Percentiles rank a stretch among this genome's conserved stretches.
Conservation (phyloP, 2,797 vertebrate species). For the Acestrorhynchus altus region DNA sequence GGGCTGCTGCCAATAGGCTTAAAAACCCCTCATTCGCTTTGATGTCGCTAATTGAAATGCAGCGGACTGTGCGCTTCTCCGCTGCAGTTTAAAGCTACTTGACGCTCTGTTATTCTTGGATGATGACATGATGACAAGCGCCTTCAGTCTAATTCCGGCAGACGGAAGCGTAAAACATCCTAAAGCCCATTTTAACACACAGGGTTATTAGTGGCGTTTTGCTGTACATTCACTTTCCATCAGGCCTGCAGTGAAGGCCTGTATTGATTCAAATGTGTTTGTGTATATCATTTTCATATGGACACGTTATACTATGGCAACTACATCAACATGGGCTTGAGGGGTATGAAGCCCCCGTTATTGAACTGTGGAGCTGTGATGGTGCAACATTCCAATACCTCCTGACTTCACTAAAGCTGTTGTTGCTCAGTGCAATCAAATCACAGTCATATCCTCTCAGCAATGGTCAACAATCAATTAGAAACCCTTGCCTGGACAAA, state of each 20-base stretch:
- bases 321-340: too few relatives aligned
- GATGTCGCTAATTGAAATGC: constrained; percentile 20
- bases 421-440: too few relatives aligned
- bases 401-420: too few relatives aligned
- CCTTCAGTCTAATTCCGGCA: background rate
- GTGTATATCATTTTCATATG: too few relatives aligned
- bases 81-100: background rate
- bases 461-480: too few relatives aligned
- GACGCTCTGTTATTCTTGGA: background rate
- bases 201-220: background rate
- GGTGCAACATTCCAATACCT: too few relatives aligned
- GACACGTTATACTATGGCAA: too few relatives aligned
- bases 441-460: too few relatives aligned
- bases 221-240: background rate
- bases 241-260: background rate
- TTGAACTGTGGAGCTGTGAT: too few relatives aligned
- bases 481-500: too few relatives aligned
- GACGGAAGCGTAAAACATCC: background rate
- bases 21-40: background rate
- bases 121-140: constrained; percentile 12
- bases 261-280: too few relatives aligned
- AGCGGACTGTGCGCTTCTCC: background rate
- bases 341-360: too few relatives aligned
- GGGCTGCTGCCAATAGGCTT: constrained; percentile 4
- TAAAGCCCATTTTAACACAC: background rate